Percentiles rank a stretch among this genome's conserved stretches.
These are phyloP conservation scores for Pelmatolapia mariae DNA, from an alignment of 2,113 vertebrate species.

Conservation along the genomic window DNA sequence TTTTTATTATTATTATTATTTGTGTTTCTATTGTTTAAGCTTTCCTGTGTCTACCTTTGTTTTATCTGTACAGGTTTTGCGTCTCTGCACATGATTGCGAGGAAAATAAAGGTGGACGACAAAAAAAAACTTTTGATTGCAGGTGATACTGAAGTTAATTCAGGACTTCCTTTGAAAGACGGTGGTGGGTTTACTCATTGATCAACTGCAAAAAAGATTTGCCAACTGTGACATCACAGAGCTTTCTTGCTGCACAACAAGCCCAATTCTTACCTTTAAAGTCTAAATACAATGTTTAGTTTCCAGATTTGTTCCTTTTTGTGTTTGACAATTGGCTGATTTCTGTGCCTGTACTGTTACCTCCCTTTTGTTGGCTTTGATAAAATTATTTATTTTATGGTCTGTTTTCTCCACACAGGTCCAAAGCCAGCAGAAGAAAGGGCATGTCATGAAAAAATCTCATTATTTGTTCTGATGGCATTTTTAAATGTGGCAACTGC, in stretches of 20 bases:
- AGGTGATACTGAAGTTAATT: not conserved
- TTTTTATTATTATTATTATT: not conserved
- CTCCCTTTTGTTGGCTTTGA: not conserved
- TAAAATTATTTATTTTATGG: not conserved
- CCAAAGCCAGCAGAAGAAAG: not conserved
- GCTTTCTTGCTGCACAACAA: not conserved
- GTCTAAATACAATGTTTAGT: not conserved
- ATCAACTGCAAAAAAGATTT: not conserved
- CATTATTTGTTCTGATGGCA: not conserved
- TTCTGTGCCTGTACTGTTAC: not conserved
- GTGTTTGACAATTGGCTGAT: not conserved
- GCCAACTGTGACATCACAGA: not conserved
- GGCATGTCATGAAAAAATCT: not conserved
- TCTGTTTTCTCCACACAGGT: not conserved
- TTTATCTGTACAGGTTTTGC: not conserved
- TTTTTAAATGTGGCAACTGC: not conserved
- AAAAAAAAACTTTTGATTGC: not conserved
- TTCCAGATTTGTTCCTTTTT: not conserved
- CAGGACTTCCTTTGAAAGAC: not conserved
- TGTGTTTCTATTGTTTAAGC: not conserved
- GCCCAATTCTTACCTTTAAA: not conserved
- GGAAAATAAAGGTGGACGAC: not conserved
- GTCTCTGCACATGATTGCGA: not conserved
- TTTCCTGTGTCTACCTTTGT: not conserved
- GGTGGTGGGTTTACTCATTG: not conserved